Conservation (phyloP, 2,888 invertebrate species). For the Orthosia incerta region DNA sequence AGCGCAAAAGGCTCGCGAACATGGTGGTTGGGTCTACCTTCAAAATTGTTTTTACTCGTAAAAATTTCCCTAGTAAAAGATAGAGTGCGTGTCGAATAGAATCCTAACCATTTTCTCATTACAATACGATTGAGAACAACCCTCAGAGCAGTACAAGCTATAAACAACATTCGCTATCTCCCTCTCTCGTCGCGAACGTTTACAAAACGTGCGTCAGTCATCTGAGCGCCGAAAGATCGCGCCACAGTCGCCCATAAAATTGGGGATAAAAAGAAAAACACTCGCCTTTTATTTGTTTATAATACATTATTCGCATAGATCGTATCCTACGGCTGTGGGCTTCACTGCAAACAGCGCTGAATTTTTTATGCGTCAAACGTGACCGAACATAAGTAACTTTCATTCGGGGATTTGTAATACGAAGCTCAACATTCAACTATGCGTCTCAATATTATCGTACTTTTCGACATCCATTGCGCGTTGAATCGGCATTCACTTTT, state of each 20-base stretch:
- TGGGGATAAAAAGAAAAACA: constrained; percentile 72
- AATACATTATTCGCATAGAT: constrained; percentile 75
- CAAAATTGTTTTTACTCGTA: no score
- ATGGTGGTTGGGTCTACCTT: no score
- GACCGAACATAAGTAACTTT: constrained; percentile 75
- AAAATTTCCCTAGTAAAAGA: not conserved
- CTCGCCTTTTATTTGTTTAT: constrained; percentile 76
- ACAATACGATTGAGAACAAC: not conserved
- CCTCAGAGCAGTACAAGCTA: constrained; percentile 2
- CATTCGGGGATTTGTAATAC: constrained; percentile 63
- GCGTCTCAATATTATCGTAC: not conserved
- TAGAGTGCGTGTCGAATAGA: not conserved
- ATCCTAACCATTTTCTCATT: not conserved
- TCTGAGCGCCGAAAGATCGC: constrained; percentile 52
- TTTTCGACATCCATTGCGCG: constrained; percentile 21
- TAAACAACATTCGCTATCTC: constrained; percentile 14
- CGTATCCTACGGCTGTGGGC: constrained; percentile 66
- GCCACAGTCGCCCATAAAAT: constrained; percentile 64
- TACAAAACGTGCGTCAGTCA: constrained; percentile 32
- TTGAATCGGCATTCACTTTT: not conserved
- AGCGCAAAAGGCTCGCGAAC: no score
- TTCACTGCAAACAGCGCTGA: constrained; percentile 71
- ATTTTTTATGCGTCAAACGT: constrained; percentile 77
- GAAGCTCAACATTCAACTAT: constrained; percentile 4
- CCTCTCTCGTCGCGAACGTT: constrained; percentile 29